Conservation (phyloP, 2,113 vertebrate species). For the Carlito syrichta region DNA sequence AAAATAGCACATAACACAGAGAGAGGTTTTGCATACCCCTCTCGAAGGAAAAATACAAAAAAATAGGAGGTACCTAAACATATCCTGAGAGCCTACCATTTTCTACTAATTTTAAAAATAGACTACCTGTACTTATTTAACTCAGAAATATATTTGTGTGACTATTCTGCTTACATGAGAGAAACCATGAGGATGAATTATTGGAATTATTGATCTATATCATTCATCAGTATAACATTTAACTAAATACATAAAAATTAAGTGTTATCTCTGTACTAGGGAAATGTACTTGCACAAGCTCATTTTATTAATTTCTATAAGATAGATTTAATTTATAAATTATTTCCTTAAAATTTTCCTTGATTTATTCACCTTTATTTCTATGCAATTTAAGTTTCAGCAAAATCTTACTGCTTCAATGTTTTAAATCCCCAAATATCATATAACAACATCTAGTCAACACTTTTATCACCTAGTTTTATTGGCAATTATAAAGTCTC, state of each 20-base stretch:
- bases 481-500: conserved; percentile 35
- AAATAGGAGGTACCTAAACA: neutral
- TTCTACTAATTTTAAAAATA: neutral
- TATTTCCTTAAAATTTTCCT: conserved; percentile 13
- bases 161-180: neutral
- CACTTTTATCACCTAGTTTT: conserved; percentile 53
- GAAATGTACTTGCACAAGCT: neutral
- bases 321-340: neutral
- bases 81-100: neutral
- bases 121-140: neutral
- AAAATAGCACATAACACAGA: neutral
- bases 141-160: neutral
- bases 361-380: conserved; percentile 41
- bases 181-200: neutral
- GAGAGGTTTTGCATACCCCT: neutral
- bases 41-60: neutral
- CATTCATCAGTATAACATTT: neutral
- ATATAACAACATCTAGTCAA: neutral
- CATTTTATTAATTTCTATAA: neutral
- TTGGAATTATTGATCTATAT: neutral
- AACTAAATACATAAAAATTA: neutral
- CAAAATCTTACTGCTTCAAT: conserved; percentile 1
- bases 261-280: neutral
- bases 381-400: conserved; percentile 16
- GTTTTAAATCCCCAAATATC: conserved; percentile 4